Conservation (phyloP, 1,140 invertebrate genomes). For the Ectropis grisescens region DNA sequence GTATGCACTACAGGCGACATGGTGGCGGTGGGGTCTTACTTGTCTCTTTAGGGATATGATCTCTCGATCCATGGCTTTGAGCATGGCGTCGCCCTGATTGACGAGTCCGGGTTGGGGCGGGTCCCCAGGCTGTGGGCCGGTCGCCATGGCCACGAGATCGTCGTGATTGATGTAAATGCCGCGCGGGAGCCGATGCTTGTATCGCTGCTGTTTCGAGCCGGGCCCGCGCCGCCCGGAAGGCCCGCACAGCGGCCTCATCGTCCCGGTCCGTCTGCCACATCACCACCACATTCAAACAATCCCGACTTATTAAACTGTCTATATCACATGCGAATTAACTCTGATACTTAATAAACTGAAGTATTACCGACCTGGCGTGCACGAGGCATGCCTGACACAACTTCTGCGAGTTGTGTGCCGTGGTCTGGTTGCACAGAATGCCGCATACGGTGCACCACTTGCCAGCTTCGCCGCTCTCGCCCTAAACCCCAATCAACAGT, state of each 20-base stretch:
- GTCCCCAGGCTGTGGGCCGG: slow-evolving; percentile 72
- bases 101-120: slow-evolving; percentile 59
- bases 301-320: slow-evolving; percentile 4
- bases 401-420: slow-evolving; percentile 65
- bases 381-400: slow-evolving; percentile 70
- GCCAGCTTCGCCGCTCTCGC: slow-evolving; percentile 54
- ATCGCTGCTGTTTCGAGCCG: slow-evolving; percentile 76
- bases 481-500: slow-evolving; percentile 64
- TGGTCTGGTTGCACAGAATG: slow-evolving; percentile 66
- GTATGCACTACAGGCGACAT: slow-evolving; percentile 35
- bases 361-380: slow-evolving; percentile 68
- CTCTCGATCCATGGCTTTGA: slow-evolving; percentile 93
- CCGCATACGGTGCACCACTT: slow-evolving; percentile 67
- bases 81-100: slow-evolving; percentile 84
- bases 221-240: slow-evolving; percentile 67
- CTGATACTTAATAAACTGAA: no score
- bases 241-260: slow-evolving; percentile 80
- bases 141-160: slow-evolving; percentile 91
- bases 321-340: no score
- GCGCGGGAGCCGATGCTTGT: slow-evolving; percentile 92
- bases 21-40: slow-evolving; percentile 68
- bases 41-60: slow-evolving; percentile 93
- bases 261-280: slow-evolving; percentile 79
- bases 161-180: slow-evolving; percentile 98
- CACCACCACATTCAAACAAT: slow-evolving; percentile 43